Percentiles rank a stretch among this genome's conserved stretches.
These are phyloP conservation scores for Ophioninae sp. DNA, from an alignment of 2,888 invertebrate genomes.

Conservation along the genomic window DNA sequence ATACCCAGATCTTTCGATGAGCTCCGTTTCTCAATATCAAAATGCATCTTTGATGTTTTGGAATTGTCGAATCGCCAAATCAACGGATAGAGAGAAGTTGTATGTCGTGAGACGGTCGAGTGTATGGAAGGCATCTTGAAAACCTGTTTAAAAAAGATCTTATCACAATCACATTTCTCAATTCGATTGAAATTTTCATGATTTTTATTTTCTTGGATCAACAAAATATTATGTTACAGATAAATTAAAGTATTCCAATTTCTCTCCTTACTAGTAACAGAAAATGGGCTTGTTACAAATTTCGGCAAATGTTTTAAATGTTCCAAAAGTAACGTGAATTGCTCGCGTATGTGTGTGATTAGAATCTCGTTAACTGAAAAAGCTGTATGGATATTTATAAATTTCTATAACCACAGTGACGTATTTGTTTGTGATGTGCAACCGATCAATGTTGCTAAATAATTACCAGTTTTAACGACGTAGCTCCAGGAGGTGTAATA, in stretches of 20 bases:
- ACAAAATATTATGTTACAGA: too few species aligned
- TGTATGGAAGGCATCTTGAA: slow-evolving; percentile 96
- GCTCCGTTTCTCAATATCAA: slow-evolving; percentile 66
- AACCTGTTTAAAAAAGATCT: slow-evolving; percentile 84
- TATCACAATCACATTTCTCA: background rate
- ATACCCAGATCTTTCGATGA: background rate
- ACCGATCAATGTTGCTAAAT: background rate
- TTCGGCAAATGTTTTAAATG: background rate
- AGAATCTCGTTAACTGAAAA: background rate
- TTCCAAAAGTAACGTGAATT: background rate
- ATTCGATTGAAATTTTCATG: background rate
- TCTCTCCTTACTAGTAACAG: background rate
- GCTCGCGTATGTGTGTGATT: background rate
- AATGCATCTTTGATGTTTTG: slow-evolving; percentile 96
- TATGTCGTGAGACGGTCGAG: slow-evolving; percentile 92
- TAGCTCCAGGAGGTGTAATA: slow-evolving; percentile 97
- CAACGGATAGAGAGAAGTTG: slow-evolving; percentile 96
- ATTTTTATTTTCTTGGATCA: too few species aligned
- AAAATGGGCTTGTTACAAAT: background rate
- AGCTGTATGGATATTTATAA: background rate
- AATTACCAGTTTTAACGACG: slow-evolving; percentile 92
- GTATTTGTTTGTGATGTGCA: background rate
- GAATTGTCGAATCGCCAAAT: slow-evolving; percentile 97
- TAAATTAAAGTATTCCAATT: background rate
- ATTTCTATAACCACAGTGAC: background rate